Base-by-base conservation (phyloP, 2,113 vertebrate species). In the Acrocephalus arundinaceus region DNA sequence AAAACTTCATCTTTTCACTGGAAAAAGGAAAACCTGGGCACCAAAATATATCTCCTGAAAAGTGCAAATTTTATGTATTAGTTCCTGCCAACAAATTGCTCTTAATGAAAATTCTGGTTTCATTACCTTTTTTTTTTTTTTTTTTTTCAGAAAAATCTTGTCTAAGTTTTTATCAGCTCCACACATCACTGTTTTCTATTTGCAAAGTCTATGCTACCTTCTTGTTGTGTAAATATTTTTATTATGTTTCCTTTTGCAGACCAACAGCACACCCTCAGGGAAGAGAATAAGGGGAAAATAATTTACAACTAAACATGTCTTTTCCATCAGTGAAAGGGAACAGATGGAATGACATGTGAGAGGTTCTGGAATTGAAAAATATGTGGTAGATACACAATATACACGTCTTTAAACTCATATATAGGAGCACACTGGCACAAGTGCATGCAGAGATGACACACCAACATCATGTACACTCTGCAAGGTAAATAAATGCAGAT, bases 401-500 rank as follows among this genome's bases (percentile, higher is more conserved):
- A 30, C 13, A 25, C 27, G 6, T 41, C 2, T 39, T 43, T 63
- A 75, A 76, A 83, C 10, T 30, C 45, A 21, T 41, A 13, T 10
- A 37, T 3, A 52, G 15, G 71, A 75, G 18, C 27, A 65, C 35
- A 62, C 1, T 3, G 39, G 30, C 37, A 43, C 31, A n/a, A 28
- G 27, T 46, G 41, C 24, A 16, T 4, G 14, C 48, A 59, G 51
- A 80, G 51, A 48, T 59, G 75, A 81, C 85, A 94, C 49, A 74
- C 74, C 86, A 95, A 91, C n/a, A 92, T 70, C 59, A 41, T 68
- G 66, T 70, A 57, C 63, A 21, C 73, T 81, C 89, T 93, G 55
- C 75, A 84, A 85, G 63, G 85, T 83, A 73, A 93, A 96, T 87
- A 96, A 83, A 85, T 78, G 84, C 92, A 96, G 96, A 96, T 96